Conservation (phyloP, 2,797 vertebrate species). For the Sebastes iracundus region DNA sequence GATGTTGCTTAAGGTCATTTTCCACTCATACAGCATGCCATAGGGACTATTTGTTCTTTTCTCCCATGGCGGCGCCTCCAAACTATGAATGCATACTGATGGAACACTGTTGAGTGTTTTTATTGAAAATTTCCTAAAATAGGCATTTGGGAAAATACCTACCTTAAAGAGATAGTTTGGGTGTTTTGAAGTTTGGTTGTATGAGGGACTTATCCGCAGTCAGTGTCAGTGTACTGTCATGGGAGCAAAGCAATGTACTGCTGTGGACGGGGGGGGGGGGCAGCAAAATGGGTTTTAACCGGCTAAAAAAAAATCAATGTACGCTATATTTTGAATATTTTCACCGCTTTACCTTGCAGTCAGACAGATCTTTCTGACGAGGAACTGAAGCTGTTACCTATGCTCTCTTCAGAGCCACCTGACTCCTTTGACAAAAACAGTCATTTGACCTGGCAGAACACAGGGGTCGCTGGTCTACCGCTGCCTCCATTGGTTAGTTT, state of each 20-base stretch:
- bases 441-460: too few relatives aligned
- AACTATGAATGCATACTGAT: not conserved
- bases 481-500: too few relatives aligned
- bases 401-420: too few relatives aligned
- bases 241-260: not conserved
- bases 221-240: too few relatives aligned
- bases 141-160: not conserved
- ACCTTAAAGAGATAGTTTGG: too few relatives aligned
- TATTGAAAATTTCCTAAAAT: not conserved
- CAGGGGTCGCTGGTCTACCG: too few relatives aligned
- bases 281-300: not conserved
- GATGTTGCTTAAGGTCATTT: not conserved
- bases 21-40: not conserved
- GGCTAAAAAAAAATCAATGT: not conserved
- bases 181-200: too few relatives aligned
- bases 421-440: too few relatives aligned
- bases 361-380: too few relatives aligned
- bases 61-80: not conserved
- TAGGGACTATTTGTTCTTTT: not conserved
- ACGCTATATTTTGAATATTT: not conserved
- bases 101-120: not conserved
- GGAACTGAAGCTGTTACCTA: too few relatives aligned
- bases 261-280: not conserved
- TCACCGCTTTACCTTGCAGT: not conserved
- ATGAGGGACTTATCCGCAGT: too few relatives aligned